Conservation (phyloP, 2,113 vertebrate genomes). For the Cololabis saira region DNA sequence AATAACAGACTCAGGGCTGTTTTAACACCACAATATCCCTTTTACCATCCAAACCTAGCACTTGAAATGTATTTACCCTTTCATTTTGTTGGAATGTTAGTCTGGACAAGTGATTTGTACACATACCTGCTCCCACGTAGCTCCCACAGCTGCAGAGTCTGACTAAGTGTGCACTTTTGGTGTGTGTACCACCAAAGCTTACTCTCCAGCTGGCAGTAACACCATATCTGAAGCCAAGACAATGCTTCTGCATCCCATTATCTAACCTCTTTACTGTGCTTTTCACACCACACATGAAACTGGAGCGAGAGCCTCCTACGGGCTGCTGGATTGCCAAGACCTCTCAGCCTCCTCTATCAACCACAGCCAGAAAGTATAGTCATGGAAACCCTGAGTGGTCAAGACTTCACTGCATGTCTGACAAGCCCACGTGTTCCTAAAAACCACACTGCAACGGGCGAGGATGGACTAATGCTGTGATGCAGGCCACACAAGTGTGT, state of each 20-base stretch:
- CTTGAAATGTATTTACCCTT: too few relatives aligned
- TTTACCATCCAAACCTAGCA: too few relatives aligned
- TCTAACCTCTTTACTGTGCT: constrained; percentile 14
- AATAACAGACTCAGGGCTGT: too few relatives aligned
- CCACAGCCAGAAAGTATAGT: constrained; percentile 40
- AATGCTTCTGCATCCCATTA: constrained; percentile 33
- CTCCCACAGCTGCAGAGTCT: too few relatives aligned
- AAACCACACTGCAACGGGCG: constrained; percentile 44
- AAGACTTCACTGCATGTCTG: constrained; percentile 22
- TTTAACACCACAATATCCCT: too few relatives aligned
- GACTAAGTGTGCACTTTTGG: too few relatives aligned
- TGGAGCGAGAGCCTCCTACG: constrained; percentile 23
- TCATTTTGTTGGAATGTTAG: too few relatives aligned
- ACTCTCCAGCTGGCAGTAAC: neutral
- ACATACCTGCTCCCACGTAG: too few relatives aligned
- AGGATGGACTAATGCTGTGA: constrained; percentile 44
- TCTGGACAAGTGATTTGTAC: too few relatives aligned
- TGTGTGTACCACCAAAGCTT: too few relatives aligned
- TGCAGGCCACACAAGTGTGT: constrained; percentile 38
- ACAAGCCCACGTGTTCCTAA: constrained; percentile 36
- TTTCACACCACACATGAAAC: constrained; percentile 25
- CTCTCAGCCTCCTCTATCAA: constrained; percentile 35
- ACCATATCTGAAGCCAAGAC: constrained; percentile 18
- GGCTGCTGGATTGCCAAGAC: constrained; percentile 36
- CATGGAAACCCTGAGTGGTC: constrained; percentile 63